Percentiles rank a stretch among this genome's conserved stretches.
Evolutionary conservation across 2,888 invertebrate genomes (phyloP).

Genomic region (Philaethria dido): DNA sequence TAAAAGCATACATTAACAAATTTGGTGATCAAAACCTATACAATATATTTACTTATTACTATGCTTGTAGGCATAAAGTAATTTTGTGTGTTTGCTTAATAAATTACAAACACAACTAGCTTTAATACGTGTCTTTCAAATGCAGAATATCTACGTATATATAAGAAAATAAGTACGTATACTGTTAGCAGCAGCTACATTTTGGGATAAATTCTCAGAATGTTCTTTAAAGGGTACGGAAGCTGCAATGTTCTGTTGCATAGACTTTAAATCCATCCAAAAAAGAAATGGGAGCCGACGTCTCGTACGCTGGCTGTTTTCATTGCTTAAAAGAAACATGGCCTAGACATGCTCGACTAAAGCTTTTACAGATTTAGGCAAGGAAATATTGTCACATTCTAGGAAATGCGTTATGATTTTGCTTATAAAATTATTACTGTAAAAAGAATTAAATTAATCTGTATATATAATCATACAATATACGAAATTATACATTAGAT

Average conservation of each 20-base stretch:
- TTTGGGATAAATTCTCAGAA: constrained; percentile 6
- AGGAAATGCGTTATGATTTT: constrained; percentile 8
- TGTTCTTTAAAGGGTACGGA: constrained; percentile 10
- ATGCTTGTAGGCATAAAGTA: too few species aligned
- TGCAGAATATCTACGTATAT: neutral
- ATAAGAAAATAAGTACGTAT: neutral
- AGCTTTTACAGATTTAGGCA: neutral
- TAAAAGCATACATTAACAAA: too few species aligned
- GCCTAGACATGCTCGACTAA: constrained; percentile 23
- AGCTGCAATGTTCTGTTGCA: constrained; percentile 21
- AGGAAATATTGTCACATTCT: neutral
- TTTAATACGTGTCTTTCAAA: neutral
- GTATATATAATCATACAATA: too few species aligned
- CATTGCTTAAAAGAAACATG: constrained; percentile 32
- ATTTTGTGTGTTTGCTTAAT: too few species aligned
- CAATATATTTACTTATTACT: too few species aligned
- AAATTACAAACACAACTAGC: too few species aligned
- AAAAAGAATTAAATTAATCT: too few species aligned
- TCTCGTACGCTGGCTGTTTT: constrained; percentile 31
- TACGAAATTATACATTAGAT: too few species aligned
- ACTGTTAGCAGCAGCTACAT: neutral
- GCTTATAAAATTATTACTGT: too few species aligned
- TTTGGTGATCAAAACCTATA: too few species aligned
- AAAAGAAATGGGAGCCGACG: constrained; percentile 33
- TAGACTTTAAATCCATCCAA: constrained; percentile 31